Base-by-base conservation (phyloP, 2,888 invertebrate species). In the Eupithecia inturbata region DNA sequence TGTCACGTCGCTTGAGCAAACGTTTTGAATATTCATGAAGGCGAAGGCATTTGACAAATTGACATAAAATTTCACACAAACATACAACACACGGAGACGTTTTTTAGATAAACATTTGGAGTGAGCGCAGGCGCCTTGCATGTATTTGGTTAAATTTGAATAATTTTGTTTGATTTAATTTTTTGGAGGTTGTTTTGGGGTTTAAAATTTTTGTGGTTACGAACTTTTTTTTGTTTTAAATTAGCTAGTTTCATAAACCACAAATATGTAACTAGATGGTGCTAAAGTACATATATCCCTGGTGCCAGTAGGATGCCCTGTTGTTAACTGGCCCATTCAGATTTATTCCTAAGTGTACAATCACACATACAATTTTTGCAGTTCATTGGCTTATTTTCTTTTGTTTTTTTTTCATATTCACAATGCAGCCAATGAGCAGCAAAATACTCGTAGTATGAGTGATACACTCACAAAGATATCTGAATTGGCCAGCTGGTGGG, bases 11-110 rank as follows among this genome's bases (percentile, higher is more conserved):
- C 78, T 78, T 78, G 78, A 78, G 80, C 81, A 82, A 86, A 86
- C 88, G 83, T 87, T 82, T 87, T 93, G 91, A 92, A 93, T 94
- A 93, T 93, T 93, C 93, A 94, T 89, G 84, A 81, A 87, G 85
- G 84, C 84, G 82, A 84, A 82, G 87, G 86, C 84, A 90, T 91
- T 90, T 88, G 88, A 89, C 91, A 92, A 91, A 91, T 91, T 92
- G 91, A 89, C 91, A 90, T 89, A 88, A 91, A 90, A 91, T 93
- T 93, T 94, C 93, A 93, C 93, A 91, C 93, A 93, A 93, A 92
- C 89, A 91, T 78, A 91, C 93, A 93, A 92, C 89, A 91, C 78
- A 82, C 79, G 77, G 80, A 84, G 81, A 82, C 75, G 80, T 86
- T 85, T 84, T 85, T 84, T 84, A 84, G 82, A 84, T 82, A 82